Conservation (phyloP, 2,113 vertebrate genomes). For the Callorhinus ursinus region DNA sequence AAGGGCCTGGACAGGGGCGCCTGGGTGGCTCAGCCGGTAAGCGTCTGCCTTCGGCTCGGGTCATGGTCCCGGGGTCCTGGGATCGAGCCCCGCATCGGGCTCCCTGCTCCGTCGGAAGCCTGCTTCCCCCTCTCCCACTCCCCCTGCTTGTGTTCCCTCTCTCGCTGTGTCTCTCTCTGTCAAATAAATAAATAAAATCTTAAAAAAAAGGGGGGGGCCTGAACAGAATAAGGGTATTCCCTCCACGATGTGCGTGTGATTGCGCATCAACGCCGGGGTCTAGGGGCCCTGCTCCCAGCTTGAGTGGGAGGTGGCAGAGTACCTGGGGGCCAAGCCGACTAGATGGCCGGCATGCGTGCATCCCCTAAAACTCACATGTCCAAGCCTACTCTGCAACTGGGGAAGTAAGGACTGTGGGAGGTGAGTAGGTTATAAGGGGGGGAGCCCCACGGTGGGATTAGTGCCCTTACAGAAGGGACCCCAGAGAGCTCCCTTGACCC, state of each 20-base stretch:
- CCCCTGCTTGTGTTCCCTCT: too few species aligned
- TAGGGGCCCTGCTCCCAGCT: background rate
- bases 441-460: background rate
- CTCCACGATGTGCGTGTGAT: background rate
- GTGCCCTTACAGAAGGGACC: background rate
- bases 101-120: too few species aligned
- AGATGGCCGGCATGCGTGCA: background rate
- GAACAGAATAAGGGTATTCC: background rate
- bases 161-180: too few species aligned
- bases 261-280: too few species aligned
- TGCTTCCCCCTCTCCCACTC: too few species aligned
- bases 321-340: background rate
- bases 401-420: background rate
- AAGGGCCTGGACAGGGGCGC: background rate
- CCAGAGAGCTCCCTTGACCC: background rate
- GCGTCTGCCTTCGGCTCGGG: too few species aligned
- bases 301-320: background rate
- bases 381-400: too few species aligned
- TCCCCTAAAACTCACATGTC: background rate
- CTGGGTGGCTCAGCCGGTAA: too few species aligned
- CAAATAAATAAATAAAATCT: too few species aligned
- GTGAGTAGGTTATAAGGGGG: fast-evolving
- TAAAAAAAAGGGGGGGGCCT: too few species aligned
- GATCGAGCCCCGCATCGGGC: too few species aligned
- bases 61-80: too few species aligned